Evolutionary conservation across 2,888 invertebrate genomes (phyloP).

Genomic region (Proisotoma minuta): DNA sequence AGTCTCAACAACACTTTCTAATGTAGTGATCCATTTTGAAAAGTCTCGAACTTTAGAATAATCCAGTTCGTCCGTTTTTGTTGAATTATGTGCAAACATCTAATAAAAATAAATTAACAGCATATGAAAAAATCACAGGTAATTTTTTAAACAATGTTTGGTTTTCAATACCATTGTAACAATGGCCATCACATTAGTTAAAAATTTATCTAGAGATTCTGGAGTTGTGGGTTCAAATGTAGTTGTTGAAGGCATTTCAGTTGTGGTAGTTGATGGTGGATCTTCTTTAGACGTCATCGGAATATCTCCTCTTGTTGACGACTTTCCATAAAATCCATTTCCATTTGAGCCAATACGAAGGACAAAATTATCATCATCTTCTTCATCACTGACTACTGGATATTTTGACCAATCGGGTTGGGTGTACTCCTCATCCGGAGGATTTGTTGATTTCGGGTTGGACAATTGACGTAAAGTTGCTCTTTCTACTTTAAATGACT

Average conservation of each 20-base stretch:
- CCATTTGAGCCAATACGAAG: conserved; percentile 25
- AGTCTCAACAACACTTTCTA: conserved; percentile 40
- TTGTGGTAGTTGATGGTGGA: conserved; percentile 32
- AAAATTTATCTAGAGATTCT: conserved; percentile 44
- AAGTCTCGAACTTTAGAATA: conserved; percentile 38
- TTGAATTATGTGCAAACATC: conserved; percentile 40
- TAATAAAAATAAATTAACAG: conserved; percentile 3
- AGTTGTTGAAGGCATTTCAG: conserved; percentile 28
- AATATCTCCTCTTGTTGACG: conserved; percentile 45
- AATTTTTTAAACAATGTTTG: background rate
- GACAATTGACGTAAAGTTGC: background rate
- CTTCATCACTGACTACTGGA: conserved; percentile 21
- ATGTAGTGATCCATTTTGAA: conserved; percentile 41
- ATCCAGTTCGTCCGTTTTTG: conserved; percentile 41
- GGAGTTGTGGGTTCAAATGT: conserved; percentile 30
- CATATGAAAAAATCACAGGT: background rate
- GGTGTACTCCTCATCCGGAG: conserved; percentile 30
- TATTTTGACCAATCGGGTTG: conserved; percentile 30
- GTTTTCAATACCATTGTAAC: conserved; percentile 34
- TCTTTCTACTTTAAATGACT: background rate
- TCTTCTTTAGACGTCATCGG: conserved; percentile 37
- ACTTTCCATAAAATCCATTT: conserved; percentile 33
- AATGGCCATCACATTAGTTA: conserved; percentile 40
- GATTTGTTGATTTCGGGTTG: conserved; percentile 7
- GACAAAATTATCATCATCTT: conserved; percentile 11